Conservation (phyloP, 2,888 invertebrate species). For the Melinaea marsaeus region DNA sequence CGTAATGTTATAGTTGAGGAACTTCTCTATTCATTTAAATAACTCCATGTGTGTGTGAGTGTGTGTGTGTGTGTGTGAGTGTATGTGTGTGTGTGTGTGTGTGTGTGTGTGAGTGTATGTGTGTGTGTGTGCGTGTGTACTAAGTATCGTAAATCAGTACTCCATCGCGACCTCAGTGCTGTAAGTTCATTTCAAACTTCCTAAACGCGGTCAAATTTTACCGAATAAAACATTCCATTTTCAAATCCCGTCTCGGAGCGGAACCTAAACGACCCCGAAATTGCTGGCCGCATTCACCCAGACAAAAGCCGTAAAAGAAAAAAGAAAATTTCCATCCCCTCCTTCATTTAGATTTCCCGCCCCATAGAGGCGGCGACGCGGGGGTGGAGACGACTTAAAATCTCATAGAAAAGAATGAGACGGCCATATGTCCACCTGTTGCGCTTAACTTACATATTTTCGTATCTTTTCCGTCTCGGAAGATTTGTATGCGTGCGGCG, state of each 20-base stretch:
- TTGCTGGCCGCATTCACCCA: constrained; percentile 76
- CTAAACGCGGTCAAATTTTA: constrained; percentile 40
- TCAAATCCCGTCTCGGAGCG: constrained; percentile 62
- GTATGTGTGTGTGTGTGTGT: too few species aligned
- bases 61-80: too few species aligned
- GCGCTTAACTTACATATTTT: constrained; percentile 71
- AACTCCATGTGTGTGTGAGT: too few species aligned
- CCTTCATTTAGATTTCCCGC: constrained; percentile 76
- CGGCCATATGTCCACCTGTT: constrained; percentile 74
- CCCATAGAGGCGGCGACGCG: constrained; percentile 72
- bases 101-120: too few species aligned
- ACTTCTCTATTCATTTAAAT: too few species aligned
- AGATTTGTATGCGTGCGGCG: constrained; percentile 37
- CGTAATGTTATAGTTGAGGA: neutral
- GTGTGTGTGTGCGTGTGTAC: too few species aligned
- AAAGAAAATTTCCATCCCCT: constrained; percentile 75
- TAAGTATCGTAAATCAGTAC: too few species aligned
- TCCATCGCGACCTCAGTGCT: too few species aligned
- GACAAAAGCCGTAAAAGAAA: constrained; percentile 76
- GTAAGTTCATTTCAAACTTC: constrained; percentile 12
- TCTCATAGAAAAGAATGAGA: constrained; percentile 75
- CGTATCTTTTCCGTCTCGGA: constrained; percentile 71
- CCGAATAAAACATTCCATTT: constrained; percentile 57
- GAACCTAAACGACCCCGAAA: constrained; percentile 74
- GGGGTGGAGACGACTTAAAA: constrained; percentile 73